Conservation (phyloP, 2,797 vertebrate genomes). For the Manis pentadactyla region DNA sequence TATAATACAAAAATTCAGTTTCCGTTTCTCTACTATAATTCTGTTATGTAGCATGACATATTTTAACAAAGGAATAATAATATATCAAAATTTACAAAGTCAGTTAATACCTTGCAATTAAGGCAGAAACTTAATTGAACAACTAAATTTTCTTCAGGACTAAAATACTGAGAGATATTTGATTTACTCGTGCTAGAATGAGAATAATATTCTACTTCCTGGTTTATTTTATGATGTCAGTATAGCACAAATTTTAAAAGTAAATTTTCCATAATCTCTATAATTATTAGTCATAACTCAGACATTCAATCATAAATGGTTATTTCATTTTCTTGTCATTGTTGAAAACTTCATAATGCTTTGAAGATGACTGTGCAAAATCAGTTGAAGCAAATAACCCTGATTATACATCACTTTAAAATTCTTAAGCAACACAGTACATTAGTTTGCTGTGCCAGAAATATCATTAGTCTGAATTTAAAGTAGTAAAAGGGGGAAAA, state of each 20-base stretch:
- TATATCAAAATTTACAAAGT: neutral
- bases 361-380: neutral
- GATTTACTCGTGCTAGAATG: neutral
- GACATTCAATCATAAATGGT: neutral
- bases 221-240: neutral
- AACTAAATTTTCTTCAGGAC: neutral
- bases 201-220: neutral
- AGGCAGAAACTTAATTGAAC: neutral
- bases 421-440: neutral
- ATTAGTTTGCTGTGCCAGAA: neutral
- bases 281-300: neutral
- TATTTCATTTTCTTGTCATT: neutral
- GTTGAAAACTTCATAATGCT: constrained; percentile 2
- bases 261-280: neutral
- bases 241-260: neutral
- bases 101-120: neutral
- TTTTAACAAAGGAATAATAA: neutral
- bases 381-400: neutral
- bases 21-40: neutral
- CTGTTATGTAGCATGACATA: neutral
- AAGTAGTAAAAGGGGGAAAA: neutral
- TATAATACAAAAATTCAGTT: neutral
- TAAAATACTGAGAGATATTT: neutral
- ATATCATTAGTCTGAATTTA: constrained; percentile 33
- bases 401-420: constrained; percentile 54